These are phyloP conservation scores for Dorcus hopei DNA, from an alignment of 2,888 invertebrate genomes.

Conservation along the genomic window DNA sequence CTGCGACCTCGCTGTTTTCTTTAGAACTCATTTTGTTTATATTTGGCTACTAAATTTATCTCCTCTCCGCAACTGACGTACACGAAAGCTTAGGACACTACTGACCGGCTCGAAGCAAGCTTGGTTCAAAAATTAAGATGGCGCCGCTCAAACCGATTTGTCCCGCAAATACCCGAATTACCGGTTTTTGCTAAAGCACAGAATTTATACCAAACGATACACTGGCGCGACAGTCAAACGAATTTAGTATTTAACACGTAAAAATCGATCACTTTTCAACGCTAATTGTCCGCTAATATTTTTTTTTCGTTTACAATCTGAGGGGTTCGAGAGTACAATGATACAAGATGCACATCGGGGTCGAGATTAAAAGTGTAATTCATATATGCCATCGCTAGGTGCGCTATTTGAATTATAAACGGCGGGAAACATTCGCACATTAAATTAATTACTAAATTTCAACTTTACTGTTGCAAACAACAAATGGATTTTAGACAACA, in stretches of 20 bases:
- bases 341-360: constrained; percentile 31
- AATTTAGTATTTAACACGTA: constrained; percentile 14
- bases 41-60: constrained; percentile 27
- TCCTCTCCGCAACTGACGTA: constrained; percentile 27
- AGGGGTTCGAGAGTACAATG: constrained; percentile 67
- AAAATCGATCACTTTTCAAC: constrained; percentile 5
- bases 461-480: too few relatives aligned
- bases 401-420: constrained; percentile 21
- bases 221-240: constrained; percentile 27
- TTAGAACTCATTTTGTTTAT: constrained; percentile 71
- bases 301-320: constrained; percentile 42
- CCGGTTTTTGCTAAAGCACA: constrained; percentile 36
- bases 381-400: constrained; percentile 41
- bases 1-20: constrained; percentile 84
- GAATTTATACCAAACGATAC: constrained; percentile 28
- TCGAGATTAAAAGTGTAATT: constrained; percentile 39
- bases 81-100: constrained; percentile 65
- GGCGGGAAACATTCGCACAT: constrained; percentile 9
- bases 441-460: too few relatives aligned
- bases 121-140: constrained; percentile 82
- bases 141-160: constrained; percentile 63
- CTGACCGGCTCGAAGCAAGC: constrained; percentile 65
- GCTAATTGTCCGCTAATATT: constrained; percentile 28
- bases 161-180: constrained; percentile 47
- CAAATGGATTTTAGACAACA: too few relatives aligned